Conservation (phyloP, 1,140 invertebrate genomes). For the Neuroterus valhalla region DNA sequence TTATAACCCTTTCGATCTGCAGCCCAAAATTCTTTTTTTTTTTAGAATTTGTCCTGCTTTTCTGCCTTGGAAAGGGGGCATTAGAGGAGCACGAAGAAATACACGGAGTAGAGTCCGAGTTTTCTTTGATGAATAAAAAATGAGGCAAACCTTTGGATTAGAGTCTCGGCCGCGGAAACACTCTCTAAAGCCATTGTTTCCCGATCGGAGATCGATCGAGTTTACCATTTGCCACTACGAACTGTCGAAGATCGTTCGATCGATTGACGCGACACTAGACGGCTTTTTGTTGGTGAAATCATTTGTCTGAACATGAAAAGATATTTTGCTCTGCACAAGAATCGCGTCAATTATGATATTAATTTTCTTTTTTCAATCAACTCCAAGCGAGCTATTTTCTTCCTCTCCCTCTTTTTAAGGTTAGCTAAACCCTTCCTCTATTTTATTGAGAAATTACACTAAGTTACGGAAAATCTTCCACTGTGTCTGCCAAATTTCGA, state of each 20-base stretch:
- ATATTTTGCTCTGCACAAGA: slow-evolving; percentile 22
- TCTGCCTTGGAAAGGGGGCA: background rate
- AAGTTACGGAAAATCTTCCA: slow-evolving; percentile 30
- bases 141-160: slow-evolving; percentile 75
- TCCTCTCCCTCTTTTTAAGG: slow-evolving; percentile 46
- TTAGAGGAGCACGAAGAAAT: slow-evolving; percentile 12
- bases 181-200: slow-evolving; percentile 74
- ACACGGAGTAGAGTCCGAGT: slow-evolving; percentile 26
- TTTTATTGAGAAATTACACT: background rate
- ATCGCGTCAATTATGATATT: slow-evolving; percentile 22
- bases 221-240: slow-evolving; percentile 66
- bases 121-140: slow-evolving; percentile 63
- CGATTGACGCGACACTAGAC: slow-evolving; percentile 58
- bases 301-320: slow-evolving; percentile 18
- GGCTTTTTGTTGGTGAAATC: slow-evolving; percentile 27
- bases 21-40: background rate
- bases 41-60: background rate
- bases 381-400: slow-evolving; percentile 39
- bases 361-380: slow-evolving; percentile 18
- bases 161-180: slow-evolving; percentile 73
- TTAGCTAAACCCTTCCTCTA: slow-evolving; percentile 32
- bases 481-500: slow-evolving; percentile 42
- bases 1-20: slow-evolving; percentile 13
- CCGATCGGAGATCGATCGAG: slow-evolving; percentile 62
- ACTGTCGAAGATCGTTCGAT: slow-evolving; percentile 65